Conservation (phyloP, 2,113 vertebrate genomes). For the Neoarius graeffei region DNA sequence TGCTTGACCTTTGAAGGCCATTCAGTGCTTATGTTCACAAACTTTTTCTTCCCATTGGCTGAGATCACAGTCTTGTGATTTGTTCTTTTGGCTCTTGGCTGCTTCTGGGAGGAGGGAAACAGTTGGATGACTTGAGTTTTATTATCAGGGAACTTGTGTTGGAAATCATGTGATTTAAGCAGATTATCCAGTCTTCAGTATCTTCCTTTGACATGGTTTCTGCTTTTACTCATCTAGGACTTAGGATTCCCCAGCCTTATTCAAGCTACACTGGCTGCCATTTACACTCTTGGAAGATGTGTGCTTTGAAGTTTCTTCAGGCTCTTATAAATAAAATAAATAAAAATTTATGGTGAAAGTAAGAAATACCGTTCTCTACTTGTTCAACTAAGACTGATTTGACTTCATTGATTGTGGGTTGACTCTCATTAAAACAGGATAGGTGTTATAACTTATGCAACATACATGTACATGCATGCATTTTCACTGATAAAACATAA, state of each 20-base stretch:
- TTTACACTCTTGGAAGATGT: background rate
- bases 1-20: conserved; percentile 19
- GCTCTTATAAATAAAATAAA: too few relatives aligned
- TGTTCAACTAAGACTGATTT: too few relatives aligned
- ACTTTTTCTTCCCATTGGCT: conserved; percentile 8
- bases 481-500: too few relatives aligned
- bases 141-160: too few relatives aligned
- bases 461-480: too few relatives aligned
- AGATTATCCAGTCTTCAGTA: background rate
- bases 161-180: conserved; percentile 32
- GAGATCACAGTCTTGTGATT: conserved; percentile 42
- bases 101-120: background rate
- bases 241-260: background rate
- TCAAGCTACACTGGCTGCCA: too few relatives aligned
- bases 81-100: background rate
- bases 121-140: background rate
- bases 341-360: too few relatives aligned
- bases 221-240: background rate
- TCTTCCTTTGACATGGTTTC: background rate
- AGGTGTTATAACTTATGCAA: too few relatives aligned
- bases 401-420: too few relatives aligned
- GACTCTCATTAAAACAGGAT: too few relatives aligned
- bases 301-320: background rate
- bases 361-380: too few relatives aligned
- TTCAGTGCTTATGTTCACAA: conserved; percentile 16